Evolutionary conservation across 2,113 vertebrate species (phyloP).

Genomic region (Pterophyllum scalare): DNA sequence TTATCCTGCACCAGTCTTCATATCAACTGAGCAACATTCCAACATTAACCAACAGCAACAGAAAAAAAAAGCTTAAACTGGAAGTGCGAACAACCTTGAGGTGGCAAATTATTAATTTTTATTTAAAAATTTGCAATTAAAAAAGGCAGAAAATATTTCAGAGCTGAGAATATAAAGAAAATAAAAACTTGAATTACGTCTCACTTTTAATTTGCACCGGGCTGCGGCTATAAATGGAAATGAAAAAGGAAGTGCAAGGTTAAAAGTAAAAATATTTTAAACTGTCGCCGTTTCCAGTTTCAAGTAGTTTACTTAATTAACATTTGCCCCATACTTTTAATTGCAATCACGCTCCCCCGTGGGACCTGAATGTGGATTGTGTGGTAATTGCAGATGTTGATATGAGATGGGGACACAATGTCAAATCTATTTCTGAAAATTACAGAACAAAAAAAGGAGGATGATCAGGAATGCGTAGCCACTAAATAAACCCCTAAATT

Average conservation of each 20-base stretch:
- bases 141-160: background rate
- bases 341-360: constrained; percentile 95
- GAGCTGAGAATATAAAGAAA: background rate
- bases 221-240: constrained; percentile 17
- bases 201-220: constrained; percentile 32
- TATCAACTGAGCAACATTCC: constrained; percentile 41
- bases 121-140: background rate
- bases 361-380: constrained; percentile 90
- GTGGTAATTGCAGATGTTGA: constrained; percentile 94
- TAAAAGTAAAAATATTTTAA: constrained; percentile 69
- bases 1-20: constrained; percentile 46
- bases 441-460: constrained; percentile 83
- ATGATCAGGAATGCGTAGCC: constrained; percentile 83
- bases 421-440: constrained; percentile 87
- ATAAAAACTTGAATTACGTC: constrained; percentile 2
- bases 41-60: background rate
- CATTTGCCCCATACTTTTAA: constrained; percentile 98
- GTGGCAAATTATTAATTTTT: background rate
- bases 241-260: constrained; percentile 47
- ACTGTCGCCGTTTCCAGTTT: constrained; percentile 89
- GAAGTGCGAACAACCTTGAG: background rate
- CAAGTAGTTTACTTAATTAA: constrained; percentile 99
- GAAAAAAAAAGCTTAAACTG: background rate
- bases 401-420: constrained; percentile 92
- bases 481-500: constrained; percentile 65